A percentile compares a stretch with the other conserved stretches of the same genome.
Evolutionary conservation across 2,888 invertebrate genomes (phyloP).

Genomic region (Platerodrilus igneus): DNA sequence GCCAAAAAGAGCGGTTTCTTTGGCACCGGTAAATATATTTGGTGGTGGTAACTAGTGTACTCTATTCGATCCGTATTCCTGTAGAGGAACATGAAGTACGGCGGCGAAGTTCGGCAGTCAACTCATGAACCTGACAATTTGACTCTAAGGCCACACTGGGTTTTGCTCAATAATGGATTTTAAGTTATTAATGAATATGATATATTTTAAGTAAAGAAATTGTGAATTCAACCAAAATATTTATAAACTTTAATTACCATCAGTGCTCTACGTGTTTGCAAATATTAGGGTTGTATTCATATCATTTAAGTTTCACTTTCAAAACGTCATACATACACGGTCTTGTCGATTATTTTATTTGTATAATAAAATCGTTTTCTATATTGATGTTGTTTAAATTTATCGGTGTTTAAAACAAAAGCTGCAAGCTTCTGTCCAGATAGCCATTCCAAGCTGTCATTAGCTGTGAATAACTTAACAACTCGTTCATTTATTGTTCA

Average conservation of each 20-base stretch:
- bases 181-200: too few species aligned
- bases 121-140: constrained; percentile 18
- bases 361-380: constrained; percentile 42
- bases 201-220: too few species aligned
- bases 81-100: constrained; percentile 43
- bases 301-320: constrained; percentile 34
- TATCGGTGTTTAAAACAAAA: constrained; percentile 7
- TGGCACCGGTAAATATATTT: constrained; percentile 77
- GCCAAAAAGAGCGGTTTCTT: constrained; percentile 81
- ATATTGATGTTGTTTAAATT: constrained; percentile 35
- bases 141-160: constrained; percentile 9
- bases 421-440: constrained; percentile 13
- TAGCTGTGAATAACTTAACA: constrained; percentile 2
- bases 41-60: constrained; percentile 64
- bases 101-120: constrained; percentile 33
- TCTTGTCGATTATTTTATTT: constrained; percentile 18
- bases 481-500: constrained; percentile 39
- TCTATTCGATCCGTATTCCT: constrained; percentile 32
- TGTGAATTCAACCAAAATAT: constrained; percentile 19
- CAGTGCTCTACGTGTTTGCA: constrained; percentile 42
- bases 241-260: constrained; percentile 6
- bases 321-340: constrained; percentile 21
- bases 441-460: constrained; percentile 42
- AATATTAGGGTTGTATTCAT: constrained; percentile 29
- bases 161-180: constrained; percentile 8